phyloP scores from a whole-genome alignment of 1,140 invertebrate species.

The Magallana angulata region DNA sequence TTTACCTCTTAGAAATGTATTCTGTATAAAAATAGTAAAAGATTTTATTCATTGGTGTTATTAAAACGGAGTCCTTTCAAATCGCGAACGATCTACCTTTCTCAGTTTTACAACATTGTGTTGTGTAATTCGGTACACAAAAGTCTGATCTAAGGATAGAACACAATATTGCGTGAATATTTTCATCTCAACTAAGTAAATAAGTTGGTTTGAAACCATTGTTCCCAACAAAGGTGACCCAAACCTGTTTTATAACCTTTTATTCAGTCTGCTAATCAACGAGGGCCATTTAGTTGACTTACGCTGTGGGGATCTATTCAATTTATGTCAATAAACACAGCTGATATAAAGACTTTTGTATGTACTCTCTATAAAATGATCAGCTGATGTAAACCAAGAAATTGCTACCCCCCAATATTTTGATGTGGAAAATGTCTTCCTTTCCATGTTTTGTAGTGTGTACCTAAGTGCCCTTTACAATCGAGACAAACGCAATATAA shows the following conservation, averaged over 20 bases:
- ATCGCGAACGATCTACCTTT: neutral
- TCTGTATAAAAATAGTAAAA: neutral
- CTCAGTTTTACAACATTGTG: neutral
- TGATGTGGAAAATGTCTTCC: neutral
- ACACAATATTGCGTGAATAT: conserved; percentile 31
- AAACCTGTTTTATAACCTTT: conserved; percentile 34
- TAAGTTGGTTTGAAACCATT: conserved; percentile 12
- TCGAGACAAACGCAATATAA: neutral
- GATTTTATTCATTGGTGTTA: neutral
- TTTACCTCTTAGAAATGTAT: no score
- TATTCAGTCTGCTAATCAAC: neutral
- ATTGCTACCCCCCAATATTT: no score
- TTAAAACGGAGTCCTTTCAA: neutral
- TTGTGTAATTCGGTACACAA: conserved; percentile 13
- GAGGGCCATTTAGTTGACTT: neutral
- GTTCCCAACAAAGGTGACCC: neutral
- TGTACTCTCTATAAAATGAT: neutral
- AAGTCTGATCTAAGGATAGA: neutral
- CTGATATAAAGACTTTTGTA: neutral
- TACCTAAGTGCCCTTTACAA: neutral
- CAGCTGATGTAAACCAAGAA: neutral
- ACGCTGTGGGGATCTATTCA: neutral
- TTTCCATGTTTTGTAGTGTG: neutral
- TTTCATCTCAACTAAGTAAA: neutral
- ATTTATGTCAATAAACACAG: conserved; percentile 20